Evolutionary conservation across 2,113 vertebrate species (phyloP).

Genomic region (Dermatemys mawii): DNA sequence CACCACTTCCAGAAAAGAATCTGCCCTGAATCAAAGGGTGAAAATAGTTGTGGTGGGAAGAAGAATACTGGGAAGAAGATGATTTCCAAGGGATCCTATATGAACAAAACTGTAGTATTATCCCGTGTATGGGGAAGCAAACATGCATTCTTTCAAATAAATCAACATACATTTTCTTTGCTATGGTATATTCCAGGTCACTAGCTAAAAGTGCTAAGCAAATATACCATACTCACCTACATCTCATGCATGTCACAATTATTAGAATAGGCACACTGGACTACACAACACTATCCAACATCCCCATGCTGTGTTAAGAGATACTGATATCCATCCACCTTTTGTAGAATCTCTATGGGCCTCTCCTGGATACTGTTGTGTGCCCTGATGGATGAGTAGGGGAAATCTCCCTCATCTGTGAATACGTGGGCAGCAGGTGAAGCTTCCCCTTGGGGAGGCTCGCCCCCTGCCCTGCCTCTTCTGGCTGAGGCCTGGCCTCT

Average conservation of each 20-base stretch:
- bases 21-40: background rate
- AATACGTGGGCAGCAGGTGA: no score
- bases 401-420: background rate
- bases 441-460: no score
- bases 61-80: background rate
- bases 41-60: background rate
- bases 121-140: fast-evolving
- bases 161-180: background rate
- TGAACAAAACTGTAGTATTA: background rate
- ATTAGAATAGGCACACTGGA: background rate
- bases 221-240: background rate
- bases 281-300: background rate
- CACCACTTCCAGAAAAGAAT: background rate
- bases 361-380: background rate
- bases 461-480: no score
- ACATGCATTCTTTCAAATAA: background rate
- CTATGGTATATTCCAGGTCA: background rate
- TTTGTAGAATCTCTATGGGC: background rate
- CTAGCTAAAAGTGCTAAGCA: background rate
- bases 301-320: background rate
- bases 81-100: background rate
- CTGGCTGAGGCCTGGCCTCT: no score
- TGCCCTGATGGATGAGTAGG: background rate
- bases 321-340: background rate
- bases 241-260: background rate